Evolutionary conservation across 1,140 invertebrate genomes (phyloP).

Genomic region (Drusus annulatus): DNA sequence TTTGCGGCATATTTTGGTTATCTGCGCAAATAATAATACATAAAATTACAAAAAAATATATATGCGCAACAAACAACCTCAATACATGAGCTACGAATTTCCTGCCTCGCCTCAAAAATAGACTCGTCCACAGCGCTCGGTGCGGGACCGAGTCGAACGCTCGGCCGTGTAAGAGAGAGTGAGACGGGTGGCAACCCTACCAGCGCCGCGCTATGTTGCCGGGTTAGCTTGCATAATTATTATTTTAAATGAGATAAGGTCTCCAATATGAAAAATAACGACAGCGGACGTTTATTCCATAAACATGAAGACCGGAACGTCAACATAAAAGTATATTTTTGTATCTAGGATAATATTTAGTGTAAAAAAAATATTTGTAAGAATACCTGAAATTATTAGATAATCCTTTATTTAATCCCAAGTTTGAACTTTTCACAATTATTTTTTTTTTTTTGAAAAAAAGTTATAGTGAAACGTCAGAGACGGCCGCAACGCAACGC

Average conservation of each 20-base stretch:
- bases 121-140: slow-evolving; percentile 53
- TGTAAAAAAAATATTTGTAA: slow-evolving; percentile 21
- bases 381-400: slow-evolving; percentile 27
- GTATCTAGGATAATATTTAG: background rate
- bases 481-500: slow-evolving; percentile 35
- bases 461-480: background rate
- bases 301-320: background rate
- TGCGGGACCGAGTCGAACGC: slow-evolving; percentile 41
- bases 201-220: slow-evolving; percentile 43
- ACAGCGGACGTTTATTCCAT: background rate
- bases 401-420: slow-evolving; percentile 29
- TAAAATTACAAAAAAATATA: background rate
- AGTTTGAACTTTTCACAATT: slow-evolving; percentile 11
- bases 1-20: background rate
- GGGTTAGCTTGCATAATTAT: slow-evolving; percentile 40
- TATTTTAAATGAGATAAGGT: slow-evolving; percentile 21
- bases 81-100: slow-evolving; percentile 37
- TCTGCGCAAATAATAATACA: background rate
- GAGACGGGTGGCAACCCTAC: slow-evolving; percentile 54
- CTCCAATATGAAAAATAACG: slow-evolving; percentile 16
- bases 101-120: slow-evolving; percentile 50
- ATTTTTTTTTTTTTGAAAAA: slow-evolving; percentile 38
- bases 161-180: slow-evolving; percentile 23
- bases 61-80: slow-evolving; percentile 48
- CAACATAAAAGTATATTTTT: background rate